Base-by-base conservation (phyloP, 1,140 invertebrate species). In the Procambarus virginalis region DNA sequence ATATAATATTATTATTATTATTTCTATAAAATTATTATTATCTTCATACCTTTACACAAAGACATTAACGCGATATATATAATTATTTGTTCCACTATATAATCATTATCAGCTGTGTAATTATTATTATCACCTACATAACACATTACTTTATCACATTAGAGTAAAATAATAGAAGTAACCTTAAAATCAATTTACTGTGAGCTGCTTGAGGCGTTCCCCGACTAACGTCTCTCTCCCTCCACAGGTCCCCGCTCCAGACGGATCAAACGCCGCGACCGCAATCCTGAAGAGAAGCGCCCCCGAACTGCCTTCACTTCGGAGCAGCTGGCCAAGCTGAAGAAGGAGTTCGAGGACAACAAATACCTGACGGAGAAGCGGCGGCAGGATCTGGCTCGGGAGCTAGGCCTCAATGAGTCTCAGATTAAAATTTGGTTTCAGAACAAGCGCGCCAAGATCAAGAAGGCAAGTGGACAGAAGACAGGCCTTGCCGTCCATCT, bases 241-340 rank as follows among this genome's bases (percentile, higher is more conserved):
- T 55, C 20, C 55, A 48, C 95, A 99, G 98, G 98, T 95, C 98
- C 98, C 1, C 94, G 98, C 87, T 97, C 97, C 58, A 95, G 98
- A 93, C 95, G 98, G 92, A 96, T 97, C 34, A 94, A 94, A 92
- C 98, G 98, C 93, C 96, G 96, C 93, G 94, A 96, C 55, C 83
- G 91, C 51, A 88, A 90, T 55, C 85, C 92, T 2, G 92, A 93
- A 45, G 93, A 94, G 78, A 94, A 94, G 91, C 92, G 94, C 48
- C 93, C 94, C 17, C 81, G 94, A 45, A 94, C 94, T 1, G 93
- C 94, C 76, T 94, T 94, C 90, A 93, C 93, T 8, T 92, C 93
- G 0, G 91, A 93, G 64, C 94, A 94, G 90, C 93, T 94, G 22
- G 93, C 92, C 55, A 92, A 93, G 49, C 92, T 94, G 20, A 93